Conservation (phyloP, 2,113 vertebrate genomes). For the Cyphomyrus plagiostoma region DNA sequence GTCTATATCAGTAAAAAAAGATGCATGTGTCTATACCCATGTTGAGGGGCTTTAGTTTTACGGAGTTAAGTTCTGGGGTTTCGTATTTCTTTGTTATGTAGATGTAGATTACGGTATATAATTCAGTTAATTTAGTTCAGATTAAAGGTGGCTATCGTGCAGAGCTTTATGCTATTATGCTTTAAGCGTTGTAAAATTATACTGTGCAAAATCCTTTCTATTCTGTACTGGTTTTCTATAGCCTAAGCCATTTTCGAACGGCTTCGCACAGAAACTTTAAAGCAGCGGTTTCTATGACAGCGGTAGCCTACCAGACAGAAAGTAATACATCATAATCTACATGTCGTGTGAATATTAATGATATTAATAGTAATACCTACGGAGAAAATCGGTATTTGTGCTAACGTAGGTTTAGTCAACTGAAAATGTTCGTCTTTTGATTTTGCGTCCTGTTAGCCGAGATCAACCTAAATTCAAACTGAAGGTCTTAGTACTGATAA, state of each 20-base stretch:
- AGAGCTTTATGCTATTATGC: neutral
- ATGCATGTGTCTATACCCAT: neutral
- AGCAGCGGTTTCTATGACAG: constrained; percentile 1
- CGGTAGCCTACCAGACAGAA: neutral
- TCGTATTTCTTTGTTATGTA: too few relatives aligned
- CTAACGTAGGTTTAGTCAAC: neutral
- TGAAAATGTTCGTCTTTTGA: neutral
- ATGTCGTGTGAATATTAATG: neutral
- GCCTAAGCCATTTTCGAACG: neutral
- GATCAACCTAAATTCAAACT: neutral
- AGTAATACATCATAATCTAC: neutral
- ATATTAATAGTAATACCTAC: neutral
- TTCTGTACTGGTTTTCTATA: neutral
- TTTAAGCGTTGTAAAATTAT: neutral
- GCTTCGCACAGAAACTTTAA: constrained; percentile 1
- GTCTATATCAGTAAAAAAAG: neutral
- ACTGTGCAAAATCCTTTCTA: neutral
- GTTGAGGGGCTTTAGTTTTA: neutral
- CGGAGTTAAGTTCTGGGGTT: neutral
- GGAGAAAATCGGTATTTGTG: neutral
- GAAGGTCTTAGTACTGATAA: neutral
- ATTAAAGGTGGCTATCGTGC: neutral
- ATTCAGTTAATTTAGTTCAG: neutral
- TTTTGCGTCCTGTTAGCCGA: neutral
- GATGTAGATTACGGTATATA: neutral